Conservation (phyloP, 1,140 invertebrate species). For the Olivierus martensii region DNA sequence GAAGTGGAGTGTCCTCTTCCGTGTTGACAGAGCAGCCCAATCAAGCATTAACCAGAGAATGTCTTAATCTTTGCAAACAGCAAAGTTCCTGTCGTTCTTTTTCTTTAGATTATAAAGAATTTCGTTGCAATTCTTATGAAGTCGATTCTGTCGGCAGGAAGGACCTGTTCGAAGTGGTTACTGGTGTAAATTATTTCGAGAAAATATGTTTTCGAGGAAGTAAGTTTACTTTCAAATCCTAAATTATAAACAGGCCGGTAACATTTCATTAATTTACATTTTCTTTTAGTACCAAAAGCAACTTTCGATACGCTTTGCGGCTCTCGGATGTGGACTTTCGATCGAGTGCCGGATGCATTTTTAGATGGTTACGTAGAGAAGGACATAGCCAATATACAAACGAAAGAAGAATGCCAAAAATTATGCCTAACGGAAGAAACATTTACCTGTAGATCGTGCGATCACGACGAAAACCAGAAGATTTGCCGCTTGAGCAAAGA, state of each 20-base stretch:
- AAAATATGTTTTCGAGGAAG: conserved; percentile 34
- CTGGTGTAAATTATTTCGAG: conserved; percentile 34
- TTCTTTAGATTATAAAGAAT: conserved; percentile 33
- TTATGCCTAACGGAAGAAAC: conserved; percentile 33
- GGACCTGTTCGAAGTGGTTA: conserved; percentile 26
- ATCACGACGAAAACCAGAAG: conserved; percentile 30
- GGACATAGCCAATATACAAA: conserved; percentile 30
- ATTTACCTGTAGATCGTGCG: conserved; percentile 36
- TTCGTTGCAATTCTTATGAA: conserved; percentile 30
- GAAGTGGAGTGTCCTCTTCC: conserved; percentile 5
- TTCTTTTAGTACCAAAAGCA: conserved; percentile 10
- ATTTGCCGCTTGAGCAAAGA: conserved; percentile 35
- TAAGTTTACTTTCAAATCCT: conserved; percentile 11
- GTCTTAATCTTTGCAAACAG: conserved; percentile 34
- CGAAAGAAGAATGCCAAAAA: conserved; percentile 34
- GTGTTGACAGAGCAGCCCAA: conserved; percentile 31
- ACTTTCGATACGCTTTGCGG: conserved; percentile 34
- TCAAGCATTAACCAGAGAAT: conserved; percentile 34
- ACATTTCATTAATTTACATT: neutral
- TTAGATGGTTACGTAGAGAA: conserved; percentile 37
- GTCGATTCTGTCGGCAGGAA: conserved; percentile 26
- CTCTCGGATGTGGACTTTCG: conserved; percentile 35
- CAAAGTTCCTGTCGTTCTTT: conserved; percentile 32
- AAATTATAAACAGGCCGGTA: too few species aligned
- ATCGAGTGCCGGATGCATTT: conserved; percentile 33